Percentiles rank a stretch among this genome's conserved stretches.
Evolutionary conservation across 2,797 vertebrate genomes (phyloP).

Genomic region (Spinibarbus caldwelli): DNA sequence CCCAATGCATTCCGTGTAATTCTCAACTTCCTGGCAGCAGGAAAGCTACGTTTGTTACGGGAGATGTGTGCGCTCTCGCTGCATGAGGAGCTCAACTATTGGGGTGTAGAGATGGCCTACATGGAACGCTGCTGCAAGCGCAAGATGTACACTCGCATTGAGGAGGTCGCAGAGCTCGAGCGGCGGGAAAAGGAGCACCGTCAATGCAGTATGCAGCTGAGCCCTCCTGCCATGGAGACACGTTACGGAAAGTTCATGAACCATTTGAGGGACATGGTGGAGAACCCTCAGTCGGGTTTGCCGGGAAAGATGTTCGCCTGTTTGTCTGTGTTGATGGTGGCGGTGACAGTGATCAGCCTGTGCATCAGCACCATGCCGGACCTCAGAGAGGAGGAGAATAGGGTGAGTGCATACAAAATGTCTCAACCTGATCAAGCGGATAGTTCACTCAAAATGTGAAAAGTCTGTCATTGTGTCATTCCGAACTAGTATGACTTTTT

Average conservation of each 20-base stretch:
- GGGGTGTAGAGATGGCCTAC: constrained; percentile 89
- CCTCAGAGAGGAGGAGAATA: constrained; percentile 89
- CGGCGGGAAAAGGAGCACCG: constrained; percentile 81
- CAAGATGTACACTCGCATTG: constrained; percentile 82
- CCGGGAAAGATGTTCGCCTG: constrained; percentile 93
- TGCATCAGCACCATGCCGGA: constrained; percentile 99
- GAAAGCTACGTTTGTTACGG: constrained; percentile 89
- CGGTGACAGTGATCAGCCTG: constrained; percentile 92
- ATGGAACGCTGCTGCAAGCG: constrained; percentile 93
- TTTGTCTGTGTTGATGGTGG: constrained; percentile 92
- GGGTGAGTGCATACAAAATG: constrained; percentile 78
- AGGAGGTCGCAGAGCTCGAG: constrained; percentile 83
- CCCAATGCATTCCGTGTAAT: constrained; percentile 91
- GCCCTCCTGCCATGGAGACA: constrained; percentile 66
- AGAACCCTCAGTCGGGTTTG: constrained; percentile 92
- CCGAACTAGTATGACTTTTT: neutral
- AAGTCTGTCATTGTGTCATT: constrained; percentile 1
- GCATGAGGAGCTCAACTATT: constrained; percentile 93
- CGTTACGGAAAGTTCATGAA: constrained; percentile 81
- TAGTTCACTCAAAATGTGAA: neutral
- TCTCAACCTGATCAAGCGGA: neutral
- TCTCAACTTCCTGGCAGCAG: constrained; percentile 92
- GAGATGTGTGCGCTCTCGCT: constrained; percentile 93
- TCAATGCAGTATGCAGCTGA: constrained; percentile 67
- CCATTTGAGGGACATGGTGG: constrained; percentile 88